Conservation (phyloP, 2,888 invertebrate genomes). For the Spatulosminthurus flaviceps region DNA sequence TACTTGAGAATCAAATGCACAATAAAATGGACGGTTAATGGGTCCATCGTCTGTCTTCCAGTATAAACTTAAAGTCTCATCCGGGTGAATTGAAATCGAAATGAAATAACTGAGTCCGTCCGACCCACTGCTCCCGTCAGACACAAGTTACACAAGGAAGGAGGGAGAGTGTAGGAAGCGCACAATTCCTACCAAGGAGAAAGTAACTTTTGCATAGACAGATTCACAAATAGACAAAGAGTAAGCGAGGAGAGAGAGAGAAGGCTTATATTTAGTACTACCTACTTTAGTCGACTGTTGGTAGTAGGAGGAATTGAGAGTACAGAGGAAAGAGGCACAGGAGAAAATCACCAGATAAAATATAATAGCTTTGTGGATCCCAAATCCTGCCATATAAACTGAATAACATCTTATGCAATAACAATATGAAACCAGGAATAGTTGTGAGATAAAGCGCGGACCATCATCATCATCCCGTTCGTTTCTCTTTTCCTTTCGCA, state of each 20-base stretch:
- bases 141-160: not conserved
- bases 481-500: constrained; percentile 24
- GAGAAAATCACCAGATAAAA: constrained; percentile 59
- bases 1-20: constrained; percentile 55
- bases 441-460: constrained; percentile 55
- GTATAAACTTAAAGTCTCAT: constrained; percentile 19
- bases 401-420: constrained; percentile 62
- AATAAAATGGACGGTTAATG: constrained; percentile 48
- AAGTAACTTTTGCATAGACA: constrained; percentile 15
- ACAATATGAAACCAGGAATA: constrained; percentile 58
- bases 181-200: too few relatives aligned
- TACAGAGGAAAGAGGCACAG: constrained; percentile 48
- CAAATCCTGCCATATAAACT: constrained; percentile 58
- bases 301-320: not conserved
- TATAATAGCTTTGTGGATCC: constrained; percentile 54
- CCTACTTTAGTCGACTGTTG: not conserved
- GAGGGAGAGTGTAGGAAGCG: not conserved
- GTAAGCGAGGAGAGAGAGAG: not conserved
- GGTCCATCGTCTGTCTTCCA: constrained; percentile 12
- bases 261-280: not conserved
- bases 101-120: constrained; percentile 30
- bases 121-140: constrained; percentile 29
- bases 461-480: constrained; percentile 49
- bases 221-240: constrained; percentile 19
- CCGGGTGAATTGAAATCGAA: constrained; percentile 37